These are phyloP conservation scores for Anarrhichthys ocellatus DNA, from an alignment of 2,113 vertebrate genomes.

Conservation along the genomic window DNA sequence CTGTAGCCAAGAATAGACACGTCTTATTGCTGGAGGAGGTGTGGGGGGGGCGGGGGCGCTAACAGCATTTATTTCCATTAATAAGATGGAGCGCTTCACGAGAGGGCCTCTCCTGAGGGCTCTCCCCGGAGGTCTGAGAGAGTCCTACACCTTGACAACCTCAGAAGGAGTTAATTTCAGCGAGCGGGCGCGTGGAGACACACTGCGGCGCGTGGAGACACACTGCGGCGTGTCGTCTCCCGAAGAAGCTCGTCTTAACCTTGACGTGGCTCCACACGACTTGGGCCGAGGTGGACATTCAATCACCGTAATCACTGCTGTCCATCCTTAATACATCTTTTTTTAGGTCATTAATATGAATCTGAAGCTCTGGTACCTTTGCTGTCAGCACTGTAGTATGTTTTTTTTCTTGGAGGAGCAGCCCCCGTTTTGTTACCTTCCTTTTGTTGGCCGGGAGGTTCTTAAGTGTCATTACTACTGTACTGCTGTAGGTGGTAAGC, in stretches of 20 bases:
- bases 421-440: too few species aligned
- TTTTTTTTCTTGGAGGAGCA: neutral
- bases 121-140: slow-evolving; percentile 58
- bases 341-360: slow-evolving; percentile 59
- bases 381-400: neutral
- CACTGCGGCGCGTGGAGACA: neutral
- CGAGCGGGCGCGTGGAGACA: neutral
- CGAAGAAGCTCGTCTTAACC: slow-evolving; percentile 51
- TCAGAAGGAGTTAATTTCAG: slow-evolving; percentile 39
- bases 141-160: slow-evolving; percentile 60
- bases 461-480: neutral
- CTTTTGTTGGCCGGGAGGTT: neutral
- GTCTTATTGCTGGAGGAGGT: slow-evolving; percentile 61
- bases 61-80: slow-evolving; percentile 78
- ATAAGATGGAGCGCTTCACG: slow-evolving; percentile 70
- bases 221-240: neutral
- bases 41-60: slow-evolving; percentile 12
- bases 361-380: slow-evolving; percentile 25
- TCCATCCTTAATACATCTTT: slow-evolving; percentile 44
- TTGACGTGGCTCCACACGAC: slow-evolving; percentile 39
- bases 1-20: slow-evolving; percentile 77
- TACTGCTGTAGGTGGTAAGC: neutral
- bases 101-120: slow-evolving; percentile 61
- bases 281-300: slow-evolving; percentile 45
- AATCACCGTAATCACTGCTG: slow-evolving; percentile 66